These are phyloP conservation scores for Arothron firmamentum DNA, from an alignment of 2,113 vertebrate genomes.

Conservation along the genomic window DNA sequence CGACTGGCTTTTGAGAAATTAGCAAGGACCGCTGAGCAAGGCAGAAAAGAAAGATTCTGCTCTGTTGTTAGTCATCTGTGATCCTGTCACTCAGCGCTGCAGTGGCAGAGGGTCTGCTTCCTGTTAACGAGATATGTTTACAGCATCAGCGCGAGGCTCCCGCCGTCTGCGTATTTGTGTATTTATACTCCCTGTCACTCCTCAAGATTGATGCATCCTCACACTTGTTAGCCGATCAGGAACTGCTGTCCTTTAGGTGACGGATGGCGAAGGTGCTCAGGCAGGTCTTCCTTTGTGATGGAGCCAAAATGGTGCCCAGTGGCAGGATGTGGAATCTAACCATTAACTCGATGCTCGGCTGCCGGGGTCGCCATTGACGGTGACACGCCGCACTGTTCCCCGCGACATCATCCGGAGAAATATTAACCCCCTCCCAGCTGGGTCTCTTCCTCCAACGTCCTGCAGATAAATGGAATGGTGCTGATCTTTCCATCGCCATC, in stretches of 20 bases:
- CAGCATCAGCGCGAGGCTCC: slow-evolving; percentile 67
- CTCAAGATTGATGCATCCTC: slow-evolving; percentile 60
- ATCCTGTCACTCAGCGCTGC: slow-evolving; percentile 63
- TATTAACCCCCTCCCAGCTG: slow-evolving; percentile 64
- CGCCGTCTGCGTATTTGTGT: slow-evolving; percentile 60
- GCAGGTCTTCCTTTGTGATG: slow-evolving; percentile 63
- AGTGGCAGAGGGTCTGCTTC: slow-evolving; percentile 65
- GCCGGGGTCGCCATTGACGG: slow-evolving; percentile 18
- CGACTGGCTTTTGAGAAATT: slow-evolving; percentile 20
- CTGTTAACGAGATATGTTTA: slow-evolving; percentile 73
- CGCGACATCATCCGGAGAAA: slow-evolving; percentile 46
- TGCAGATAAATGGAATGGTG: slow-evolving; percentile 59
- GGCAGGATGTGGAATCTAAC: slow-evolving; percentile 68
- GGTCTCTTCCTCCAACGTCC: slow-evolving; percentile 58
- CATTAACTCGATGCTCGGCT: slow-evolving; percentile 67
- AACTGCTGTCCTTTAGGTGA: slow-evolving; percentile 51
- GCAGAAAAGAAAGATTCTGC: slow-evolving; percentile 15
- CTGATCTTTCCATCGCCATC: slow-evolving; percentile 63
- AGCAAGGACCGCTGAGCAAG: slow-evolving; percentile 11
- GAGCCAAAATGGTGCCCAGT: slow-evolving; percentile 46
- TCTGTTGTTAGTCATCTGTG: slow-evolving; percentile 59
- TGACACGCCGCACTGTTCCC: slow-evolving; percentile 48
- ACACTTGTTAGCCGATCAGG: slow-evolving; percentile 65
- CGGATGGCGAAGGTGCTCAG: slow-evolving; percentile 44
- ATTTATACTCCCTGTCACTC: slow-evolving; percentile 54